Base-by-base conservation (phyloP, 2,113 vertebrate genomes). In the Crotalus tigris region DNA sequence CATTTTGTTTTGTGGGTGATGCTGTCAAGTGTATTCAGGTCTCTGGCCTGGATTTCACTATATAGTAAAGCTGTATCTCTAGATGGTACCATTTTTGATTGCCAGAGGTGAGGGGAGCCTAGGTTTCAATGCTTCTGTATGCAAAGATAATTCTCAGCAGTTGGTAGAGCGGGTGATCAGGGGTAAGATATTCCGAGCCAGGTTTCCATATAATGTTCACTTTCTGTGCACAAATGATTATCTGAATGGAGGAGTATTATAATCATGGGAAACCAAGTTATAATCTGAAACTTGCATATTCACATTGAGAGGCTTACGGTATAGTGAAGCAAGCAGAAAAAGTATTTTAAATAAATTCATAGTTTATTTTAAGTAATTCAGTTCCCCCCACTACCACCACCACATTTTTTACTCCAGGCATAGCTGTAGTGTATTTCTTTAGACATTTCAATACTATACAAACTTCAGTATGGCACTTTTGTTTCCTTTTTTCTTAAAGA, bases 321-420 rank as follows among this genome's bases (percentile, higher is more conserved):
- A 46, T 13, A 57, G 44, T 87, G 17, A 86, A 26, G 1, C 13
- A 75, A 21, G 21, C 51, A 24, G 13, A 10, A 59, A 96, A 89
- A 91, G 92, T 90, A 92, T 21, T 61, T 19, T 33, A 81, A 93
- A 87, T 95, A 92, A 94, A 95, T 93, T 12, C 57, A 90, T 33
- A 39, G 13, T 54, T 90, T 58, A 81, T 81, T 81, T 81, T 81
- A 21, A 81, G 33, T 81, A 81, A 81, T 3, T 44, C 69, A 92
- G 33, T 13, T 96, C 93, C 94, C 87, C 55, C 69, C 8, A 0
- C 49, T 1, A 8, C 7, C 7, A 51, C 49, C 49, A 51, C 8
- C 21, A 51, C 46, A 88, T 33, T 10, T 55, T 53, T 10, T 55
- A 87, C 61, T 81, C 91, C 75, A 93, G 46, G 88, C 58, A 12